phyloP scores from a whole-genome alignment of 2,888 invertebrate genomes.

The Tineola bisselliella region DNA sequence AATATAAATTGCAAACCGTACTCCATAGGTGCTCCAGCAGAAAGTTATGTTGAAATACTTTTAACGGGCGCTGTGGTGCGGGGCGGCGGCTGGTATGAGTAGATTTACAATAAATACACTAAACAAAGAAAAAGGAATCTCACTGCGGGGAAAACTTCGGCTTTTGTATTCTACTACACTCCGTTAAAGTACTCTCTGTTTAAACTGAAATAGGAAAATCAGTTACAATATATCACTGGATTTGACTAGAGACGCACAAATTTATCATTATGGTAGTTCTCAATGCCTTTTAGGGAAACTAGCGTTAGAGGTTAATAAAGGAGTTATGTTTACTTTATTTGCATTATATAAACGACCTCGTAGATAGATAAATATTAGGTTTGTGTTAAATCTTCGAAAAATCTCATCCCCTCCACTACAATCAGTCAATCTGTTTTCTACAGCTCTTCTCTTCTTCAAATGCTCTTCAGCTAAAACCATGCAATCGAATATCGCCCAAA shows the following conservation, averaged over 20 bases:
- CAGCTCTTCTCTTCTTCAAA: no score
- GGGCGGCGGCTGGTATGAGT: constrained; percentile 50
- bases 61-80: constrained; percentile 34
- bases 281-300: not conserved
- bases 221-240: not conserved
- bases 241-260: not conserved
- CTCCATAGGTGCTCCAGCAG: constrained; percentile 23
- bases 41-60: constrained; percentile 66
- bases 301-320: not conserved
- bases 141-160: constrained; percentile 61
- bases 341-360: no score
- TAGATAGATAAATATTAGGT: no score
- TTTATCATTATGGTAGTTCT: not conserved
- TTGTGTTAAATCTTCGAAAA: no score
- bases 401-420: no score
- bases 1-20: not conserved
- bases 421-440: not conserved
- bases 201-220: constrained; percentile 11
- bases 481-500: not conserved
- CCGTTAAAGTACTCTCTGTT: constrained; percentile 26
- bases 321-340: no score
- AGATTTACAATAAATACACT: constrained; percentile 68
- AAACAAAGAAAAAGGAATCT: constrained; percentile 67
- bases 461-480: not conserved
- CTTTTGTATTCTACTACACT: constrained; percentile 41